Evolutionary conservation across 2,113 vertebrate genomes (phyloP).

Genomic region (Prochilodus magdalenae): DNA sequence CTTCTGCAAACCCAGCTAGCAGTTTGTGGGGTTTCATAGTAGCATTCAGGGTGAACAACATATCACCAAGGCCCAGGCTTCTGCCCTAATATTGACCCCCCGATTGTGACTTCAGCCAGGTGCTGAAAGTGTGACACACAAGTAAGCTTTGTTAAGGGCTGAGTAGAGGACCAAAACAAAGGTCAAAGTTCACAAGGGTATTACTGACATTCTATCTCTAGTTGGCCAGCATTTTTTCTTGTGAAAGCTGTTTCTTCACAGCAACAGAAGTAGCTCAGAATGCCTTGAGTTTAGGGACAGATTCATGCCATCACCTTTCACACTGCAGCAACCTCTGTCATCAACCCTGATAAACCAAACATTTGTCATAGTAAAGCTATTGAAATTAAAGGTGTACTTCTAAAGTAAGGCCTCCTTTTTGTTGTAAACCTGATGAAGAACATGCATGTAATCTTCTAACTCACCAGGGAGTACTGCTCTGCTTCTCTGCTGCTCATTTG

Average conservation of each 20-base stretch:
- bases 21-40: background rate
- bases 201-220: slow-evolving; percentile 18
- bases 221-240: background rate
- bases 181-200: slow-evolving; percentile 22
- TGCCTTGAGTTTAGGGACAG: too few relatives aligned
- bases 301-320: too few relatives aligned
- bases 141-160: slow-evolving; percentile 4
- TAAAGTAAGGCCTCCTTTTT: too few relatives aligned
- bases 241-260: too few relatives aligned
- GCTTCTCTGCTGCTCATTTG: too few relatives aligned
- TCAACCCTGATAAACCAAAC: too few relatives aligned
- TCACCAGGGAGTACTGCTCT: too few relatives aligned
- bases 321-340: too few relatives aligned
- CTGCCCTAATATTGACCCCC: slow-evolving; percentile 1
- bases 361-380: too few relatives aligned
- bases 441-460: too few relatives aligned
- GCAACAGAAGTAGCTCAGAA: background rate
- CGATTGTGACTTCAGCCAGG: slow-evolving; percentile 18
- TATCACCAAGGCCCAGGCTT: slow-evolving; percentile 1
- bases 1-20: background rate
- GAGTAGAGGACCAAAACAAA: background rate
- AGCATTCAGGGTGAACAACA: background rate
- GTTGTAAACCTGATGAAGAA: too few relatives aligned
- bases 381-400: too few relatives aligned
- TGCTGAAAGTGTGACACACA: slow-evolving; percentile 16